A percentile compares a stretch with the other conserved stretches of the same genome.
phyloP scores from a whole-genome alignment of 2,797 vertebrate genomes.

The Erpetoichthys calabaricus region DNA sequence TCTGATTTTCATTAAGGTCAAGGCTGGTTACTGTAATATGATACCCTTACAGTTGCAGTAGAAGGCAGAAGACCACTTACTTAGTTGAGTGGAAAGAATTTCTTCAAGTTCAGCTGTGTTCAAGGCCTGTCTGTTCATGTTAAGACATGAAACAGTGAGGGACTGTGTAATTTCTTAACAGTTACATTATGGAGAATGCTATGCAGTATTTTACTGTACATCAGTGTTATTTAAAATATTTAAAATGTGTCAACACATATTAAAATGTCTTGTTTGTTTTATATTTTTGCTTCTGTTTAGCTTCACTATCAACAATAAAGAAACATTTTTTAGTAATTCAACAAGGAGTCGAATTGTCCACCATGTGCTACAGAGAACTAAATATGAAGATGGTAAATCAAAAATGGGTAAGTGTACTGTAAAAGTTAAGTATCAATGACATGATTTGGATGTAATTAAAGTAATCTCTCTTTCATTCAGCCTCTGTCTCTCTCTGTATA shows the following conservation, averaged over 20 bases:
- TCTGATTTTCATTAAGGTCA: too few relatives aligned
- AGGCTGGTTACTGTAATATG: too few relatives aligned
- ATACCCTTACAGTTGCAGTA: too few relatives aligned
- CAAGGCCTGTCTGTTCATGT: too few relatives aligned
- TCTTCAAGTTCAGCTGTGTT: too few relatives aligned
- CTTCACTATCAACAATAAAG: constrained; percentile 92
- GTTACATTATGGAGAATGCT: too few relatives aligned
- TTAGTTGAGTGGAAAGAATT: too few relatives aligned
- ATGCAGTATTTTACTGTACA: too few relatives aligned
- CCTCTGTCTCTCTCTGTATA: background rate
- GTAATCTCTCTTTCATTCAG: background rate
- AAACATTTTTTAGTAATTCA: constrained; percentile 95
- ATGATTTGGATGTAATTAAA: background rate
- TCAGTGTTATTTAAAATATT: too few relatives aligned
- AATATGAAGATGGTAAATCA: constrained; percentile 90
- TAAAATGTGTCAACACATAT: constrained; percentile 8
- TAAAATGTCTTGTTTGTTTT: constrained; percentile 5
- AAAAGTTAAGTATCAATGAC: background rate
- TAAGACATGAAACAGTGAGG: too few relatives aligned
- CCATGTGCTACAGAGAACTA: constrained; percentile 89
- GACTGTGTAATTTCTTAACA: too few relatives aligned
- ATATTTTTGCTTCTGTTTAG: constrained; percentile 32
- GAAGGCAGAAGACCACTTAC: too few relatives aligned
- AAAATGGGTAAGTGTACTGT: constrained; percentile 76
- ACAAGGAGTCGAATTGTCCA: constrained; percentile 92